Evolutionary conservation across 2,113 vertebrate species (phyloP), one percentile per base, ranked within the genome.

Genomic region (Galbula dea): DNA sequence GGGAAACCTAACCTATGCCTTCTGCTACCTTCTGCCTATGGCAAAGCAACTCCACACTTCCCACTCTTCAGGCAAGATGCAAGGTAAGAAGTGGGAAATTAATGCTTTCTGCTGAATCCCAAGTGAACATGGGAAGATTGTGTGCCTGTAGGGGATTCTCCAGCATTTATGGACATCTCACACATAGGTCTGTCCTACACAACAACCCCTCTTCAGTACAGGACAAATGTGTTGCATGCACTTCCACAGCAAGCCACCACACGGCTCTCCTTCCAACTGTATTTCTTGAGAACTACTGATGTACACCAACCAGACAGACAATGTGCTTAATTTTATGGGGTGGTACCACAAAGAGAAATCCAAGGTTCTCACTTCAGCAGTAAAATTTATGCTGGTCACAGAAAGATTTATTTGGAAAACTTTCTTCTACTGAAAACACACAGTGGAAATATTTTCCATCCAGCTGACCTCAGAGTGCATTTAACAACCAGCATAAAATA

Each of bases 381-480:
- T 22, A 32, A 58, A 75, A 54, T 83, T 79, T 57, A 52, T 9
- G 32, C 52, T 59, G 58, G 51, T 46, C 68, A 92, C 19, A 51
- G n/a, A 45, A 90, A 84, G 89, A 90, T 91, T 88, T 71, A 93
- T 90, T 76, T 88, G 63, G 59, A 95, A 92, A 92, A 57, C 54
- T 39, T 61, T 63, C 29, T 69, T 83, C 71, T 54, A 79, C 65
- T 82, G 59, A 81, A 86, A 86, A 75, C 43, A 79, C 6, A 71
- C 69, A 65, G 63, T 78, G 49, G 34, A 87, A 96, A 82, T 72
- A 94, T 75, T 93, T 94, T 93, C 82, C 95, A 78, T 52, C 37
- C 49, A 83, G 43, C 51, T 83, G 88, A 67, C 86, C 93, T 73
- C 86, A 74, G n/a, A 63, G 11, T 8, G 59, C 9, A 12, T 77